Base-by-base conservation (phyloP, 64 coral and sea anemone species). In the Astreopora myriophthalma region DNA sequence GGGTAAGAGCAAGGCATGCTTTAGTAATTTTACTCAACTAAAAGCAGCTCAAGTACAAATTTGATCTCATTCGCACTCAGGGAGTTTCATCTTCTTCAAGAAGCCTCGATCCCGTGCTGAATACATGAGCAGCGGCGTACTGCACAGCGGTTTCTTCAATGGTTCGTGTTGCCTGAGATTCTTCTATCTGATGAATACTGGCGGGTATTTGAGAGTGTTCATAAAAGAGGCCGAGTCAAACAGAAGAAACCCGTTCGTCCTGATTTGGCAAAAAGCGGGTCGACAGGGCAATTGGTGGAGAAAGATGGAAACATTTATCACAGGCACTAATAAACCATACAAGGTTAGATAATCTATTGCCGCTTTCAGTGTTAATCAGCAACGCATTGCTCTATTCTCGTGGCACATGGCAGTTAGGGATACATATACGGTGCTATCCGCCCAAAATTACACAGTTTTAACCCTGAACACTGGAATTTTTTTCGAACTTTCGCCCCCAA, bases 81-180 rank as follows among this genome's bases (percentile, higher is more conserved):
- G 76, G 19, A 80, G 17, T 8, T 80, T 80, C 51, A 30, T 80
- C 28, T 80, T 80, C 76, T 80, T 80, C 19, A n/a, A 33, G 34
- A 58, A 22, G 19, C 76, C 76, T 27, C 16, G 2, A 60, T 34
- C 16, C 5, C 28, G 20, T 19, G 27, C 30, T 11, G 76, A 60
- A 30, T 80, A 80, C 76, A 80, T 80, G 48, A 80, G 49, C 29
- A 80, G 76, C 8, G 49, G 76, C 29, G 76, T 80, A 2, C 30
- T 80, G 1, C 20, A 33, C 48, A 80, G 76, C 51, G 76, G 76
- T 60, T 80, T 55, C 76, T 61, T 80, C 27, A 60, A 6, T 22
- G 49, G 76, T n/a, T 58, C 51, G n/a, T 57, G 31, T 16, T 80
- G 76, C 19, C 13, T 80, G 16, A 17, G 76, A n/a, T 80, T 80